A percentile compares a stretch with the other conserved stretches of the same genome.
Conservation (phyloP, 2,113 vertebrate genomes). For the Falco punctatus region DNA sequence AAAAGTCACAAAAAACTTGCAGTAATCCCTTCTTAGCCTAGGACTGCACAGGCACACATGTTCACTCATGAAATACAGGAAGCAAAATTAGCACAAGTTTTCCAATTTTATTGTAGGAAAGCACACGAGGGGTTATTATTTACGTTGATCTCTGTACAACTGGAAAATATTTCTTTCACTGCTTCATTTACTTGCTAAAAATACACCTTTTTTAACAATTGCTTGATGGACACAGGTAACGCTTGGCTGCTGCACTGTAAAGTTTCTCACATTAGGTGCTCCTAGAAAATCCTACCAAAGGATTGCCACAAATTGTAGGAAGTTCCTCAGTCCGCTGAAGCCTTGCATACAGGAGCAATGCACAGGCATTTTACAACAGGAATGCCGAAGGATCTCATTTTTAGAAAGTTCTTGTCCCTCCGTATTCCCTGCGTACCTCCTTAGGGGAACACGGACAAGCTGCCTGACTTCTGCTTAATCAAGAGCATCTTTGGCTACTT, state of each 20-base stretch:
- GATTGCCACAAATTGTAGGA: background rate
- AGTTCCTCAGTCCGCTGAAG: background rate
- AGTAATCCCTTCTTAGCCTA: background rate
- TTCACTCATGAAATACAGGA: background rate
- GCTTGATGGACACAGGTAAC: background rate
- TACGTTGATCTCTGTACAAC: background rate
- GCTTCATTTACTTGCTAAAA: background rate
- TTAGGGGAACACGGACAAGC: background rate
- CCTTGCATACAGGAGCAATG: background rate
- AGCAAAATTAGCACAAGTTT: background rate
- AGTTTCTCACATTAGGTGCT: background rate
- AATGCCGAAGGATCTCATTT: background rate
- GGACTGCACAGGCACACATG: background rate
- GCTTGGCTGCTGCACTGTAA: background rate
- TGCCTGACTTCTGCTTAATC: background rate
- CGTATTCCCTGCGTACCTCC: background rate
- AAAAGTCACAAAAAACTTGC: background rate
- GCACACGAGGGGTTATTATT: background rate
- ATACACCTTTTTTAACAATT: background rate
- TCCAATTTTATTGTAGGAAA: slow-evolving; percentile 16
- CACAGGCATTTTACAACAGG: background rate
- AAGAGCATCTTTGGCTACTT: background rate
- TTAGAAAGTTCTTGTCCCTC: background rate
- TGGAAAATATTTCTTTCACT: background rate
- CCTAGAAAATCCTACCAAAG: background rate